Percentiles rank a stretch among this genome's conserved stretches.
Conservation (phyloP, 2,888 invertebrate species). For the Helobdella robusta region DNA sequence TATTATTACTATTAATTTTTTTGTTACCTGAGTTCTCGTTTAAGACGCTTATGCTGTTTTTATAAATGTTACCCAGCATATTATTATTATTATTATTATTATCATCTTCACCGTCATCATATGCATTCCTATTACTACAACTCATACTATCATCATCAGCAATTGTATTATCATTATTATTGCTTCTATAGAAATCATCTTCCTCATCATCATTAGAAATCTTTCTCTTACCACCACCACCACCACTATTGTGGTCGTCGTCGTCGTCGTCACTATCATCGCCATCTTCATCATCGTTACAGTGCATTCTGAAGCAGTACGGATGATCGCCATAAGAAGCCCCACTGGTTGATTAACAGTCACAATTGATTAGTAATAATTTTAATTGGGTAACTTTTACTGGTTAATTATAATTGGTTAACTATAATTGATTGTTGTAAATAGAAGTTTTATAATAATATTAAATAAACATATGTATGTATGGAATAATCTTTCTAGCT, state of each 20-base stretch:
- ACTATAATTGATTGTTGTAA: too few relatives aligned
- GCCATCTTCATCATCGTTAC: slow-evolving; percentile 3
- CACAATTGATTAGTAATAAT: neutral
- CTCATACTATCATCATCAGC: slow-evolving; percentile 13
- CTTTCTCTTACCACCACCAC: neutral
- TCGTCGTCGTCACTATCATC: slow-evolving; percentile 5
- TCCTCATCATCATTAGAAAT: slow-evolving; percentile 5
- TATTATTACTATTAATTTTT: neutral
- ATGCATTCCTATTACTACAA: too few relatives aligned
- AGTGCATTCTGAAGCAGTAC: neutral
- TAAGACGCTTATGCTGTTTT: neutral
- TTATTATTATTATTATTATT: too few relatives aligned
- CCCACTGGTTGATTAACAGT: neutral
- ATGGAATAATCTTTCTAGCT: too few relatives aligned
- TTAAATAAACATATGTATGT: too few relatives aligned
- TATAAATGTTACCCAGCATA: too few relatives aligned
- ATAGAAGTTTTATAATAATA: too few relatives aligned
- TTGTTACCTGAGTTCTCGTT: neutral
- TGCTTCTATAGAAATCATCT: neutral
- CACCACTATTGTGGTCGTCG: neutral
- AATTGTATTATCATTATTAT: neutral
- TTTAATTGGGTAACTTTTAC: too few relatives aligned
- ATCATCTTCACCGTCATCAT: too few relatives aligned
- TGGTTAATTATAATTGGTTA: too few relatives aligned
- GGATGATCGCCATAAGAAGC: neutral